Conservation (phyloP, 2,797 vertebrate genomes). For the Semotilus atromaculatus region DNA sequence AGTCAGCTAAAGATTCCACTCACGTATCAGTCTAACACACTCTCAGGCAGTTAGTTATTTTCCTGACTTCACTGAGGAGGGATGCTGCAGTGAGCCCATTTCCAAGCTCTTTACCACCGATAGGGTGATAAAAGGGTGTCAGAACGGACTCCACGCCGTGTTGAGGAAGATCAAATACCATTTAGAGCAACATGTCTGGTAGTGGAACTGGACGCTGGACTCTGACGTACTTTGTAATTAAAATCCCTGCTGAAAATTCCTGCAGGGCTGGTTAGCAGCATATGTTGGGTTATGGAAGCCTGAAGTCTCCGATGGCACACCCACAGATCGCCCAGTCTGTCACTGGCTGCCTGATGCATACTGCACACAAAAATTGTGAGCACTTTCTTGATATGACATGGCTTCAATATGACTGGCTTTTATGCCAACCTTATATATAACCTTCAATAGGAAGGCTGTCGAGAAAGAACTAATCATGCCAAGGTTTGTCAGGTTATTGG, state of each 20-base stretch:
- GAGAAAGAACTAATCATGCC: background rate
- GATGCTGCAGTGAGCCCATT: slow-evolving; percentile 41
- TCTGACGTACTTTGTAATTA: slow-evolving; percentile 13
- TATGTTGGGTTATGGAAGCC: slow-evolving; percentile 11
- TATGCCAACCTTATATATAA: too few relatives aligned
- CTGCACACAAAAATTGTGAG: background rate
- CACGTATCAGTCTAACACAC: slow-evolving; percentile 37
- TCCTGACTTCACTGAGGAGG: background rate
- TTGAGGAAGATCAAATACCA: slow-evolving; percentile 47
- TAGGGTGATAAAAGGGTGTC: slow-evolving; percentile 50
- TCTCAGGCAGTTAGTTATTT: slow-evolving; percentile 20
- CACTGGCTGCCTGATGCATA: background rate
- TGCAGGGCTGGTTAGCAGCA: slow-evolving; percentile 13
- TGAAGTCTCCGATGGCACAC: slow-evolving; percentile 3
- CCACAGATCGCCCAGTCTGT: background rate
- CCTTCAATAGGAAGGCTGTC: too few relatives aligned
- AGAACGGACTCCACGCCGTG: slow-evolving; percentile 23
- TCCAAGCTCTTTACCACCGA: slow-evolving; percentile 31
- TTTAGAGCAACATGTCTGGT: slow-evolving; percentile 47
- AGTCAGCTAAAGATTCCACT: slow-evolving; percentile 57
- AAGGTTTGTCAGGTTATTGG: background rate
- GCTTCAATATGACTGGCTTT: background rate
- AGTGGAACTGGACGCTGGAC: slow-evolving; percentile 6
- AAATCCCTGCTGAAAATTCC: slow-evolving; percentile 19
- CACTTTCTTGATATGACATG: background rate